phyloP scores from a whole-genome alignment of 2,113 vertebrate genomes.

The Orcinus orca region DNA sequence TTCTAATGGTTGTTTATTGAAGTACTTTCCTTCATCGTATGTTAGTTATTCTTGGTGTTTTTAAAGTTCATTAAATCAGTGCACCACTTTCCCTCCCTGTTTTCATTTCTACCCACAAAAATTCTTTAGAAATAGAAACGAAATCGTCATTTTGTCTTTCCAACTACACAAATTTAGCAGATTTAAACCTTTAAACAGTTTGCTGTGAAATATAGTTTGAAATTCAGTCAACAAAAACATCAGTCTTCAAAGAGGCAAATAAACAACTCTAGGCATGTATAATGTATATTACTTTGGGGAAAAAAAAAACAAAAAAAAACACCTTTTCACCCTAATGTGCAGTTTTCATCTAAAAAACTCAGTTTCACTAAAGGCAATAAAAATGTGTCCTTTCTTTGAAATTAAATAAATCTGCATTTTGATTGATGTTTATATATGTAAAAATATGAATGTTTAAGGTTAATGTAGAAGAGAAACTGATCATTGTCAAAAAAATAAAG shows the following conservation, averaged over 20 bases:
- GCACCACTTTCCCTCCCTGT: not conserved
- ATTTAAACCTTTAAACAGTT: not conserved
- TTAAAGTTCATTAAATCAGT: not conserved
- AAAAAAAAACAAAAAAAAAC: not conserved
- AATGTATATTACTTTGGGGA: not conserved
- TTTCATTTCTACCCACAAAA: not conserved
- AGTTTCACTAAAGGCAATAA: not conserved
- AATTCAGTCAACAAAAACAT: not conserved
- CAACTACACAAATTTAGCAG: not conserved
- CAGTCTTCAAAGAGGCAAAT: not conserved
- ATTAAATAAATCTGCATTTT: not conserved
- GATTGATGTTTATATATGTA: not conserved
- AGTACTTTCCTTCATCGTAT: not conserved
- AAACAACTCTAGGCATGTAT: not conserved
- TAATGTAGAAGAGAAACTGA: not conserved
- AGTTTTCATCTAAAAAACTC: not conserved
- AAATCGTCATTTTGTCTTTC: not conserved
- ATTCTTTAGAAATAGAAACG: not conserved
- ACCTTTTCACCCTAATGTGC: not conserved
- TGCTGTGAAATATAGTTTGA: not conserved
- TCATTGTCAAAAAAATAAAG: not conserved
- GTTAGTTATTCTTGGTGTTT: not conserved
- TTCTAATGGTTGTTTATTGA: not conserved
- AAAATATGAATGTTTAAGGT: not conserved
- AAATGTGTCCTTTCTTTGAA: not conserved